Conservation (phyloP, 2,888 invertebrate genomes). For the Timema podura region DNA sequence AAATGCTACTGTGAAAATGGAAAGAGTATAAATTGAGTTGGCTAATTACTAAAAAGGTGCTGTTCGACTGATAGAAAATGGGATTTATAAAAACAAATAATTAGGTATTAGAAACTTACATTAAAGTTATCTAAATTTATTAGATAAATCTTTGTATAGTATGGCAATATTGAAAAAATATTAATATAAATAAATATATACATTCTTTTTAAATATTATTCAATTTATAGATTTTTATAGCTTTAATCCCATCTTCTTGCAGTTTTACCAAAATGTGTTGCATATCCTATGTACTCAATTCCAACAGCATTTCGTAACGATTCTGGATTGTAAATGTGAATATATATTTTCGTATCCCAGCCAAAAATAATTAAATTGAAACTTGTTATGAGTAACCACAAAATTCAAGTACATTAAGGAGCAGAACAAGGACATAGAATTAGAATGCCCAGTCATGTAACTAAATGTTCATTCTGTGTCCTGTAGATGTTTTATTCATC, state of each 20-base stretch:
- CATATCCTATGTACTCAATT: slow-evolving; percentile 33
- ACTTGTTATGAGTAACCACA: slow-evolving; percentile 29
- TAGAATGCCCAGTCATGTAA: slow-evolving; percentile 24
- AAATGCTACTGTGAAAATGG: slow-evolving; percentile 27
- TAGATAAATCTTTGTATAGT: slow-evolving; percentile 17
- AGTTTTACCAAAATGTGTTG: slow-evolving; percentile 29
- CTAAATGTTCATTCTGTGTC: slow-evolving; percentile 29
- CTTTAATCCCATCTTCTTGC: slow-evolving; percentile 26
- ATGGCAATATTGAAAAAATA: slow-evolving; percentile 1
- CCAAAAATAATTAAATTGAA: slow-evolving; percentile 28
- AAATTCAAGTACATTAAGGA: slow-evolving; percentile 23
- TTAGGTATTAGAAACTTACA: slow-evolving; percentile 12
- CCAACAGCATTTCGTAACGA: slow-evolving; percentile 31
- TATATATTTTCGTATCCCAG: slow-evolving; percentile 35
- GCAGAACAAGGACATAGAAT: slow-evolving; percentile 25
- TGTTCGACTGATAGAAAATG: slow-evolving; percentile 24
- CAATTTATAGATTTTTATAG: slow-evolving; percentile 16
- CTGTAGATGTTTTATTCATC: slow-evolving; percentile 29
- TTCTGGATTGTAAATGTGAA: slow-evolving; percentile 33
- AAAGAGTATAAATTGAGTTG: slow-evolving; percentile 16
- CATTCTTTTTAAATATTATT: slow-evolving; percentile 15
- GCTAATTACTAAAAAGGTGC: slow-evolving; percentile 25
- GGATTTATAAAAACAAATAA: slow-evolving; percentile 19
- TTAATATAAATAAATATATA: slow-evolving; percentile 16
- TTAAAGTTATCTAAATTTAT: slow-evolving; percentile 13